Conservation (phyloP, 2,797 vertebrate species). For the Otolemur crassicaudatus region DNA sequence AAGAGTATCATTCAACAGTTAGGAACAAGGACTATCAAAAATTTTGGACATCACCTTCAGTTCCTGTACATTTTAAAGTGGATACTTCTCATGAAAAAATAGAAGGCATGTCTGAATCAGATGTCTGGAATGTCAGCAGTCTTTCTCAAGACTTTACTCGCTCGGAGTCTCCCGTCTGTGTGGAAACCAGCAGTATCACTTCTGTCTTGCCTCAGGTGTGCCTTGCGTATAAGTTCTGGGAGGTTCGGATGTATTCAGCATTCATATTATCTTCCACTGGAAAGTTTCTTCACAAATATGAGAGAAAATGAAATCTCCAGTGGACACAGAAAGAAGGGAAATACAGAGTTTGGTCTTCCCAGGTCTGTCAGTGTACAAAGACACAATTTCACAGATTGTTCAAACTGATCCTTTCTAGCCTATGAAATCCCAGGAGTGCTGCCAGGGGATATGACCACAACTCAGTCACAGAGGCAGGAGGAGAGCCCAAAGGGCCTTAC, state of each 20-base stretch:
- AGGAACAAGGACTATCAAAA: slow-evolving; percentile 31
- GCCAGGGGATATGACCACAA: neutral
- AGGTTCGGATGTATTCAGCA: neutral
- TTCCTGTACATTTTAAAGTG: slow-evolving; percentile 37
- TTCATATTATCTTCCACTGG: neutral
- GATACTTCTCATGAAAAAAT: slow-evolving; percentile 5
- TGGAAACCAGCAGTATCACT: slow-evolving; percentile 35
- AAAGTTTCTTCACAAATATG: neutral
- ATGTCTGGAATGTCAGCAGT: neutral
- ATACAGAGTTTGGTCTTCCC: neutral
- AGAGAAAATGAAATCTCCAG: neutral
- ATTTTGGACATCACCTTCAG: neutral
- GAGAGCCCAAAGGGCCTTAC: neutral
- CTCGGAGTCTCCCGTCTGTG: neutral
- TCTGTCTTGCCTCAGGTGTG: slow-evolving; percentile 65
- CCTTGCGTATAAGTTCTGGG: neutral
- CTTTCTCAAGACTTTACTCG: neutral
- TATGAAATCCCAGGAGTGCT: neutral
- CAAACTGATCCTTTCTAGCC: neutral
- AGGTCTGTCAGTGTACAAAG: neutral
- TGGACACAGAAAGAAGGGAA: neutral
- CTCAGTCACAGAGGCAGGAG: neutral
- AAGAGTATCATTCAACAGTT: neutral
- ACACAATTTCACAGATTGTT: neutral
- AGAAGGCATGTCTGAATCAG: neutral